Conservation (phyloP, 1,140 invertebrate genomes). For the Cotesia typhae region DNA sequence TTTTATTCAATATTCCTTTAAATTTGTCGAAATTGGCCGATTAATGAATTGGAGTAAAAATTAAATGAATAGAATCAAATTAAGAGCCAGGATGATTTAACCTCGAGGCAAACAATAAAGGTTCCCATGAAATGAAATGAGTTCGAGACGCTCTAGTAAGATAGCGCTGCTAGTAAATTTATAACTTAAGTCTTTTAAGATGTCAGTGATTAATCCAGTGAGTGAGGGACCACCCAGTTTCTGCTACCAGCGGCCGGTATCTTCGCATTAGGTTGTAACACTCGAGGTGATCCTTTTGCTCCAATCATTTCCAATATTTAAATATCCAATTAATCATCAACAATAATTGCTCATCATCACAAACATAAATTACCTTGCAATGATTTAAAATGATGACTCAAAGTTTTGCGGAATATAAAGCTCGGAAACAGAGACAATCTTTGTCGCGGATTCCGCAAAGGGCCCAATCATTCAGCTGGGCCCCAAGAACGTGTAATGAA, state of each 20-base stretch:
- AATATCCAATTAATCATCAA: too few species aligned
- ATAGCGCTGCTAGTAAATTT: conserved; percentile 55
- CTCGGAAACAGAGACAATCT: conserved; percentile 50
- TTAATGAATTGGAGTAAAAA: too few species aligned
- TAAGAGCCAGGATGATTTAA: too few species aligned
- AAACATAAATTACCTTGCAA: too few species aligned
- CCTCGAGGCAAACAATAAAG: too few species aligned
- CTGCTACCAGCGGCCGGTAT: conserved; percentile 52
- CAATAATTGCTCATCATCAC: too few species aligned
- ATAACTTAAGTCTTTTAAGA: conserved; percentile 52
- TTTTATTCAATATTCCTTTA: too few species aligned
- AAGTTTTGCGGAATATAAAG: conserved; percentile 19
- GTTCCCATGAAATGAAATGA: too few species aligned
- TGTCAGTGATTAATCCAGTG: conserved; percentile 62
- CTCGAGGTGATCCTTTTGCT: conserved; percentile 42
- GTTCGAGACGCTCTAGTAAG: conserved; percentile 18
- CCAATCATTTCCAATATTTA: conserved; percentile 35
- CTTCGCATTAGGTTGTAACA: conserved; percentile 49
- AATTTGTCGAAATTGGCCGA: too few species aligned
- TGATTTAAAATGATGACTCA: too few species aligned
- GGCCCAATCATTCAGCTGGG: conserved; percentile 62
- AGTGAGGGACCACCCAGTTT: conserved; percentile 62
- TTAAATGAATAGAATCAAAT: too few species aligned
- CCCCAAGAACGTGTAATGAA: conserved; percentile 58
- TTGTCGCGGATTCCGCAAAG: conserved; percentile 60